Evolutionary conservation across 2,888 invertebrate species (phyloP), one percentile per base, ranked within the genome.

Genomic region (Andrena marginata): DNA sequence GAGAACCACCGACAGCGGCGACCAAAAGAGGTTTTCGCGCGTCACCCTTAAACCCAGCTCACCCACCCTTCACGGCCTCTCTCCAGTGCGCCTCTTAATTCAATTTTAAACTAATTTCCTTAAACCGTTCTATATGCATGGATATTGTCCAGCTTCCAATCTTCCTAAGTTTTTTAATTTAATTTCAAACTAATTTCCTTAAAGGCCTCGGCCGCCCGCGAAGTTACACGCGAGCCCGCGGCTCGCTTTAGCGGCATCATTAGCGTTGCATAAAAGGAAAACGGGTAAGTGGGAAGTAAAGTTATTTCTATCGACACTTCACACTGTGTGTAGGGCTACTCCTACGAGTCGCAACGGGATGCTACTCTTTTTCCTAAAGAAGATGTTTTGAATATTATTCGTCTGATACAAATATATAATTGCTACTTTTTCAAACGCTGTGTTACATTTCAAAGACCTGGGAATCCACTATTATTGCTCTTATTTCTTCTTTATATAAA

Each of bases 151-250:
- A 79, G 65, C 83, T 77, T 77, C 77, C 82, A 86, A 87, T 86
- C 85, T 82, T 85, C 68, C 67, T 72, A 85, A 87, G 85, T 87
- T 85, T 82, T 79, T 86, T 85, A 87, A 87, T 85, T 86, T 71
- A 82, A 84, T 87, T 87, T 79, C 73, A 81, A 79, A 77, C 77
- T 76, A 87, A 86, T 86, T 82, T 84, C 76, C 85, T 82, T 87
- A 87, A 87, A 77, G 79, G 87, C 59, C 63, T 60, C 65, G 72
- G 72, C 73, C 60, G 54, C 13, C 62, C 42, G 54, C 63, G 60
- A 31, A 67, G 75, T 73, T 70, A 70, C 73, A 77, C 68, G 78
- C 71, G 69, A 76, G 67, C 60, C 49, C 29, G 26, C 62, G 64
- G 20, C 78, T 42, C 54, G 75, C 56, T 56, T 85, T 76, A 73